These are phyloP conservation scores for Valencia hispanica DNA, from an alignment of 2,797 vertebrate genomes.

Conservation along the genomic window DNA sequence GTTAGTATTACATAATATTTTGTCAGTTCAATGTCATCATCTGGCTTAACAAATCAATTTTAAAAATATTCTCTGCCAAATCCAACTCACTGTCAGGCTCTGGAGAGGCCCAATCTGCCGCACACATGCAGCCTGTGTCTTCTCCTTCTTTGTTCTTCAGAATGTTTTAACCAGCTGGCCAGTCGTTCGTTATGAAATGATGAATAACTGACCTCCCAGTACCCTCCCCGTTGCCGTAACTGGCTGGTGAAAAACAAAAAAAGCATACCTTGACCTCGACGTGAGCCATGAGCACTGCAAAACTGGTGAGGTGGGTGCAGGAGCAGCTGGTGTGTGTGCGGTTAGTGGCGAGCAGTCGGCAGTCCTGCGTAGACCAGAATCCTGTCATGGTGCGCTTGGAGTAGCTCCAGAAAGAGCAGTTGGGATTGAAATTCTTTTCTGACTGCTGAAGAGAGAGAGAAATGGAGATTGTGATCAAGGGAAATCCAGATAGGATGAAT, in stretches of 20 bases:
- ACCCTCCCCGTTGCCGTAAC: slow-evolving; percentile 21
- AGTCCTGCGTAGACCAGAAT: slow-evolving; percentile 98
- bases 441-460: slow-evolving; percentile 83
- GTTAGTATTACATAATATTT: slow-evolving; percentile 25
- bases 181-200: slow-evolving; percentile 60
- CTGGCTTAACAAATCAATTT: slow-evolving; percentile 47
- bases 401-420: slow-evolving; percentile 99
- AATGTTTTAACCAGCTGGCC: slow-evolving; percentile 33
- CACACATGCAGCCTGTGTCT: slow-evolving; percentile 51
- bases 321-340: slow-evolving; percentile 97
- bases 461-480: slow-evolving; percentile 9
- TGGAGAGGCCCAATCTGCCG: slow-evolving; percentile 45
- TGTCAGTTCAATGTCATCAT: slow-evolving; percentile 45
- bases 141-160: slow-evolving; percentile 14
- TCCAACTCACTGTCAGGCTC: slow-evolving; percentile 48
- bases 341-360: slow-evolving; percentile 92
- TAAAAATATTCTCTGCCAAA: slow-evolving; percentile 43
- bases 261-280: slow-evolving; percentile 94
- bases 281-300: slow-evolving; percentile 96
- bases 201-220: slow-evolving; percentile 56
- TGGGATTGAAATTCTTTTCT: slow-evolving; percentile 98
- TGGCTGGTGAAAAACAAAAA: slow-evolving; percentile 2
- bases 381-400: slow-evolving; percentile 97
- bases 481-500: slow-evolving; percentile 24
- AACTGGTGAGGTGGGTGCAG: slow-evolving; percentile 98